Percentiles rank a stretch among this genome's conserved stretches.
These are phyloP conservation scores for Xylota segnis DNA, from an alignment of 2,888 invertebrate genomes.

Conservation along the genomic window DNA sequence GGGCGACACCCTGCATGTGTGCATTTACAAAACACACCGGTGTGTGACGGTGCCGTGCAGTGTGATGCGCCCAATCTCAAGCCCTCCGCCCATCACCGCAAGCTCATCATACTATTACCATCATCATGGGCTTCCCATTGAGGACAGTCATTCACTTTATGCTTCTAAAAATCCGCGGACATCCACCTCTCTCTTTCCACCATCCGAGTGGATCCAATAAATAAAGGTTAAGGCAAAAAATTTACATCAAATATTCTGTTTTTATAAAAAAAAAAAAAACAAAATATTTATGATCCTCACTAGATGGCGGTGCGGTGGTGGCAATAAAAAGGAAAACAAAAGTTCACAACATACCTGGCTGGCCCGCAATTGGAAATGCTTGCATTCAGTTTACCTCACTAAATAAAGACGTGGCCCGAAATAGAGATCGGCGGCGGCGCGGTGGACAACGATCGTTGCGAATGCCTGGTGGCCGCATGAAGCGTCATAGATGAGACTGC, in stretches of 20 bases:
- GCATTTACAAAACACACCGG: conserved; percentile 55
- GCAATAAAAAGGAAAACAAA: conserved; percentile 30
- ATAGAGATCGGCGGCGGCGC: conserved; percentile 33
- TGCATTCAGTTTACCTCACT: conserved; percentile 42
- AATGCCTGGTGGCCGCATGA: conserved; percentile 44
- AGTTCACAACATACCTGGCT: conserved; percentile 51
- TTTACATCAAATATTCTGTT: conserved; percentile 48
- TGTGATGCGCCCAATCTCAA: conserved; percentile 59
- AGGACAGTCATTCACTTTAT: conserved; percentile 73
- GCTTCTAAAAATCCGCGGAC: conserved; percentile 60
- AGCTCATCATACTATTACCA: conserved; percentile 45
- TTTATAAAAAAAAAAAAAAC: conserved; percentile 24
- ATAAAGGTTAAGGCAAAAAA: conserved; percentile 76
- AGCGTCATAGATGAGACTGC: conserved; percentile 55
- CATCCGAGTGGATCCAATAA: conserved; percentile 43
- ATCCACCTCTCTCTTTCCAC: conserved; percentile 62
- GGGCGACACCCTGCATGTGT: conserved; percentile 69
- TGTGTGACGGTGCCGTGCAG: conserved; percentile 41
- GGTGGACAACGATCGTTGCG: conserved; percentile 9
- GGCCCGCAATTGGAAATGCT: conserved; percentile 56
- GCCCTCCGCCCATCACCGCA: conserved; percentile 45
- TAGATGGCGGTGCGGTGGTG: conserved; percentile 55
- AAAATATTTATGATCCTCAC: conserved; percentile 55
- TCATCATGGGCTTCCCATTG: conserved; percentile 65
- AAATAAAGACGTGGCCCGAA: conserved; percentile 62